Evolutionary conservation across 2,888 invertebrate genomes (phyloP).

Genomic region (Ellobium chinense): DNA sequence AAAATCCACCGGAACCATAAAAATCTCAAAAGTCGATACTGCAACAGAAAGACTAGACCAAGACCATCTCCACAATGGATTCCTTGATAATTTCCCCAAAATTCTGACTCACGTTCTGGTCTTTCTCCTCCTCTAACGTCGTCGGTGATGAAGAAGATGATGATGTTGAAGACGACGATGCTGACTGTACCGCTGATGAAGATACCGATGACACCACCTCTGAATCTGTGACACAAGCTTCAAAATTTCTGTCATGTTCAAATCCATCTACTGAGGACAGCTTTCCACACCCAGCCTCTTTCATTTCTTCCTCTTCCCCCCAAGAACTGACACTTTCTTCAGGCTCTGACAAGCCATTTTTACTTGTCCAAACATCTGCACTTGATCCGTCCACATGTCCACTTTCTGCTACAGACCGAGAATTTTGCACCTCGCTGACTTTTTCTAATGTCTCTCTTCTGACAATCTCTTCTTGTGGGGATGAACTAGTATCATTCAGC

Average conservation of each 20-base stretch:
- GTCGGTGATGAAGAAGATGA: conserved; percentile 28
- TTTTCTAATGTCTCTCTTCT: no score
- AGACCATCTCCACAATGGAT: conserved; percentile 94
- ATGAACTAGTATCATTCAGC: no score
- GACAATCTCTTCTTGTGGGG: no score
- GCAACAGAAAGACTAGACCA: no score
- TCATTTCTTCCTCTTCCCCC: not conserved
- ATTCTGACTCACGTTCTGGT: conserved; percentile 75
- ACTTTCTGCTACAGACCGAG: no score
- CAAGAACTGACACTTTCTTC: not conserved
- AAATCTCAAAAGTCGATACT: no score
- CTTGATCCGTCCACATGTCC: no score
- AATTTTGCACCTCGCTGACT: no score
- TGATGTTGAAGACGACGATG: not conserved
- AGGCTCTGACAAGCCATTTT: not conserved
- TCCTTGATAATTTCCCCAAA: conserved; percentile 95
- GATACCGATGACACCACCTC: not conserved
- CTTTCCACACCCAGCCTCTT: not conserved
- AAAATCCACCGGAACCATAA: no score
- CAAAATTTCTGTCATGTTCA: not conserved
- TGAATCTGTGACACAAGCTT: not conserved
- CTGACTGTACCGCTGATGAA: not conserved
- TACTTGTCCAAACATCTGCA: not conserved
- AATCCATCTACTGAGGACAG: not conserved
- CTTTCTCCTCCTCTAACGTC: conserved; percentile 36